Evolutionary conservation across 2,888 invertebrate species (phyloP).

Genomic region (Drosophila tripunctata): DNA sequence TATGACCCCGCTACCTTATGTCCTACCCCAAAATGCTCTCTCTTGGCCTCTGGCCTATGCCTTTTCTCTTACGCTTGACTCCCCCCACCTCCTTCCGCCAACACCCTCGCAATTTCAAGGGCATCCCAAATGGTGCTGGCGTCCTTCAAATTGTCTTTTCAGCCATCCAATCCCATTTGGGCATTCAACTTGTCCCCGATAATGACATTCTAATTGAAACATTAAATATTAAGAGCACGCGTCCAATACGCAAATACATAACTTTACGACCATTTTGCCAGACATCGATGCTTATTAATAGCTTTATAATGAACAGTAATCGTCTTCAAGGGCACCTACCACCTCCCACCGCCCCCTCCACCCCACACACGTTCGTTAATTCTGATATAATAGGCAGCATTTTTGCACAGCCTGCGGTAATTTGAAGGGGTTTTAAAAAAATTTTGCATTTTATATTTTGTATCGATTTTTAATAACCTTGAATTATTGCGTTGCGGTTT

Average conservation of each 20-base stretch:
- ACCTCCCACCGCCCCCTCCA: too few species aligned
- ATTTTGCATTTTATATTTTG: neutral
- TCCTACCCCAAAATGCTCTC: too few species aligned
- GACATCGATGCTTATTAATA: constrained; percentile 35
- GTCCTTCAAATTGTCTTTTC: constrained; percentile 52
- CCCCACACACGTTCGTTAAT: too few species aligned
- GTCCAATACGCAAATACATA: constrained; percentile 34
- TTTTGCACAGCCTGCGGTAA: constrained; percentile 9
- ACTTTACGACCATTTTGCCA: constrained; percentile 3
- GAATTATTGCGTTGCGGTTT: neutral
- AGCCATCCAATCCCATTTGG: constrained; percentile 25
- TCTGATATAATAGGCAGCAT: constrained; percentile 17
- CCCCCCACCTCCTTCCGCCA: neutral
- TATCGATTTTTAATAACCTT: constrained; percentile 1
- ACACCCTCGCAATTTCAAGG: constrained; percentile 6
- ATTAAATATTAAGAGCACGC: constrained; percentile 68
- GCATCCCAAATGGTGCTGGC: constrained; percentile 21
- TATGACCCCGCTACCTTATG: constrained; percentile 21
- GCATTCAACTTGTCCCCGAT: constrained; percentile 48
- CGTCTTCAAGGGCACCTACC: too few species aligned
- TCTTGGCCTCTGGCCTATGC: neutral
- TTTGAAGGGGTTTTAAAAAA: constrained; percentile 2
- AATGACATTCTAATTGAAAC: constrained; percentile 76
- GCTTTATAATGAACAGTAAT: constrained; percentile 37
- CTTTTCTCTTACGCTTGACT: neutral